These are phyloP conservation scores for Heterochromis multidens DNA, from an alignment of 2,113 vertebrate species.

Conservation along the genomic window DNA sequence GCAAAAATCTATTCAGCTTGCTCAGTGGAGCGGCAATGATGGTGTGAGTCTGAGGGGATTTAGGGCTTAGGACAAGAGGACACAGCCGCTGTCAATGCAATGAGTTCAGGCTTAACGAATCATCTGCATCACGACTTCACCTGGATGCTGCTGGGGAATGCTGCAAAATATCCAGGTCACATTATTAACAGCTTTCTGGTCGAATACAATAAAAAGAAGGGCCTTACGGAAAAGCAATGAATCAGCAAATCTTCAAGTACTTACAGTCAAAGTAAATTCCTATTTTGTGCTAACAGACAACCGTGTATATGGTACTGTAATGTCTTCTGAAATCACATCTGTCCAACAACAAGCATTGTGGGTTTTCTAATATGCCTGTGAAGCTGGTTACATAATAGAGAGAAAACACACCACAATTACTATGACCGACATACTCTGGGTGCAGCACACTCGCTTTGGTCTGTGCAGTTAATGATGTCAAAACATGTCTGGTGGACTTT, in stretches of 20 bases:
- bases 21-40: constrained; percentile 12
- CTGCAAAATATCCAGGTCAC: not conserved
- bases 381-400: constrained; percentile 36
- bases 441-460: not conserved
- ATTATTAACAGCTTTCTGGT: not conserved
- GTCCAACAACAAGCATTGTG: not conserved
- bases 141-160: not conserved
- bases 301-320: not conserved
- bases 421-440: constrained; percentile 8
- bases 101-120: constrained; percentile 32
- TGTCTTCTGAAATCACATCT: not conserved
- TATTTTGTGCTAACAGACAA: not conserved
- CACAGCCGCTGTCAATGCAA: not conserved
- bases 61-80: constrained; percentile 41
- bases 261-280: not conserved
- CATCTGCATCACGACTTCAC: constrained; percentile 34
- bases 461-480: constrained; percentile 5
- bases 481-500: constrained; percentile 11
- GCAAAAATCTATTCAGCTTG: constrained; percentile 30
- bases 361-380: not conserved
- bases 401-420: not conserved
- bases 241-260: not conserved
- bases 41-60: constrained; percentile 42
- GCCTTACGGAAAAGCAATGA: not conserved
- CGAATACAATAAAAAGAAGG: not conserved